Conservation (phyloP, 1,140 invertebrate genomes). For the Trissolcus basalis region DNA sequence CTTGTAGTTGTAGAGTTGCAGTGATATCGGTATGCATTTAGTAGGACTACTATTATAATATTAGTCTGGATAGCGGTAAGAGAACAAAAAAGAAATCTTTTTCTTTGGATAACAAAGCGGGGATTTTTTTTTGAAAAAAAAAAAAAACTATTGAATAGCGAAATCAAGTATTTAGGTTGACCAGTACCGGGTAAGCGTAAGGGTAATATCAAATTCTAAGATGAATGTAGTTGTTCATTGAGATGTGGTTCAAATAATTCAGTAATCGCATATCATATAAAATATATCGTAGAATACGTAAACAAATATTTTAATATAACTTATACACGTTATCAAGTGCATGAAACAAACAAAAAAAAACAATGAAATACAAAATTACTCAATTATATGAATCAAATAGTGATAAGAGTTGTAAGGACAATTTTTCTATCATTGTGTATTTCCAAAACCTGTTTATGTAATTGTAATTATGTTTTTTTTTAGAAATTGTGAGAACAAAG, state of each 20-base stretch:
- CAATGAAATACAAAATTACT: no score
- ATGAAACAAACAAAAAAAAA: no score
- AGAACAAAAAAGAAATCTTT: conserved; percentile 8
- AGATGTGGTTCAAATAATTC: conserved; percentile 35
- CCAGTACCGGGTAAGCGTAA: no score
- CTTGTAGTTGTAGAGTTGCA: conserved; percentile 59
- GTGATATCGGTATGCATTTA: conserved; percentile 59
- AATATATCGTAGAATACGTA: conserved; percentile 20
- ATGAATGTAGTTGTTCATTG: background rate
- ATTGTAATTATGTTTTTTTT: background rate
- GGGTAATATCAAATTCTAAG: no score
- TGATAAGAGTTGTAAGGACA: no score
- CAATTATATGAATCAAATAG: no score
- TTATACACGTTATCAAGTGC: conserved; percentile 9
- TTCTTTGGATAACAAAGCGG: background rate
- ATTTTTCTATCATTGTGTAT: no score
- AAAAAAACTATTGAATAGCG: no score
- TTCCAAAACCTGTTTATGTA: background rate
- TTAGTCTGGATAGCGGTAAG: conserved; percentile 56
- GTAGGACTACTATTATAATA: conserved; percentile 40
- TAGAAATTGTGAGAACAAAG: background rate
- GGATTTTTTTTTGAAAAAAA: no score
- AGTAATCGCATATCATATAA: conserved; percentile 25
- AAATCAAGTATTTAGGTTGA: no score
- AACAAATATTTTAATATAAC: conserved; percentile 33